Percentiles rank a stretch among this genome's conserved stretches.
Conservation (phyloP, 2,113 vertebrate species). For the Oncorhynchus gorbuscha region DNA sequence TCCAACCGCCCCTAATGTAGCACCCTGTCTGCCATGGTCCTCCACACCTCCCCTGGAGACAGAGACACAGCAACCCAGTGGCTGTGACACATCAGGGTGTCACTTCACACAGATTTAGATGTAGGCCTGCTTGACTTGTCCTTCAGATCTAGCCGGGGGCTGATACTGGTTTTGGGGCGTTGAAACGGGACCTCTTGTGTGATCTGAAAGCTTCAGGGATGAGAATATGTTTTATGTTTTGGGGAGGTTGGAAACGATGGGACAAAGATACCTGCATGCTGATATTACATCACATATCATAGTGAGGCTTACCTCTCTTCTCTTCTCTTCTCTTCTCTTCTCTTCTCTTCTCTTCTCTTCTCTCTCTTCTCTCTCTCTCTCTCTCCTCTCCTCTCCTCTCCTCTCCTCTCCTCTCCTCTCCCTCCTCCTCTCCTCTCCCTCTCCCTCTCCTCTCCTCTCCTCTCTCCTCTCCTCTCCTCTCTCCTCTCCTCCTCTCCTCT, state of each 20-base stretch:
- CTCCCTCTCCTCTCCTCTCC: too few relatives aligned
- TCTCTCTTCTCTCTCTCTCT: too few relatives aligned
- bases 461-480: neutral
- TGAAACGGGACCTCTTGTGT: neutral
- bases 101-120: constrained; percentile 50
- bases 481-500: constrained; percentile 9
- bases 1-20: constrained; percentile 37
- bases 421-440: too few relatives aligned
- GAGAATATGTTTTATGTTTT: neutral
- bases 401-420: constrained; percentile 18
- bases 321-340: neutral
- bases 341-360: too few relatives aligned
- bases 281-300: too few relatives aligned
- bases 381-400: neutral
- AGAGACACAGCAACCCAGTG: constrained; percentile 26
- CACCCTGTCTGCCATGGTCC: constrained; percentile 18
- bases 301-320: neutral
- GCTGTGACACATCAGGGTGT: constrained; percentile 42
- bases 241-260: neutral
- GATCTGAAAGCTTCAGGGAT: neutral
- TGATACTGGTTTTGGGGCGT: neutral
- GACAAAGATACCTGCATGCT: neutral
- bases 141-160: neutral
- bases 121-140: constrained; percentile 31
- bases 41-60: constrained; percentile 39